Percentiles rank a stretch among this genome's conserved stretches.
phyloP scores from a whole-genome alignment of 35 echinoderm and acorn worm genomes.

The Apostichopus californicus region DNA sequence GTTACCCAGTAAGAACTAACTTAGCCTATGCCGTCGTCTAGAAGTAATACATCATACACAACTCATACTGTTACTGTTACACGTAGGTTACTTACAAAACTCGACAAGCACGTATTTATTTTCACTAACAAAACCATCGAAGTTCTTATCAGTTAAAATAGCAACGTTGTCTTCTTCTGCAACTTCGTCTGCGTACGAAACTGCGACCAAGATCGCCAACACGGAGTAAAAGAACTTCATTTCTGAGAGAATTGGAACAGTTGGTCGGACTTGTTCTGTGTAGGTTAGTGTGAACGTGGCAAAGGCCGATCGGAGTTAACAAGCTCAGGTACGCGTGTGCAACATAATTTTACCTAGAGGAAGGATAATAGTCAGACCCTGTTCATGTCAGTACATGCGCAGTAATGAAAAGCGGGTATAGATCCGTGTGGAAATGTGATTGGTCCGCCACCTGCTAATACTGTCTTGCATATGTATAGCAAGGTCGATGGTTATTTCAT shows the following conservation, averaged over 20 bases:
- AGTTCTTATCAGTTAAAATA: slow-evolving; percentile 67
- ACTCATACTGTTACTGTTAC: background rate
- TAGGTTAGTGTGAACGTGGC: slow-evolving; percentile 73
- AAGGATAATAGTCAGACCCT: too few relatives aligned
- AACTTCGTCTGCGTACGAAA: slow-evolving; percentile 64
- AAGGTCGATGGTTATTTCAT: background rate
- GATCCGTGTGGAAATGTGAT: slow-evolving; percentile 58
- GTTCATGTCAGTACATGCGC: background rate
- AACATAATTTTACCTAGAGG: background rate
- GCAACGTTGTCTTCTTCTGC: slow-evolving; percentile 59
- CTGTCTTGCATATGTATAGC: background rate
- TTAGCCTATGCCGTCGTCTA: too few relatives aligned
- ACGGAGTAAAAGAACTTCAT: slow-evolving; percentile 66
- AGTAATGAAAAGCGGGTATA: background rate
- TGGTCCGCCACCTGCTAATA: background rate
- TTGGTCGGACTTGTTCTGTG: background rate
- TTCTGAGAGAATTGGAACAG: slow-evolving; percentile 48
- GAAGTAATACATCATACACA: too few relatives aligned
- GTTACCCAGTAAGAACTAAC: background rate
- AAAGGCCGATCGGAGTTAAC: slow-evolving; percentile 33
- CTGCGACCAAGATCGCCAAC: slow-evolving; percentile 42
- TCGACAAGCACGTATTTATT: slow-evolving; percentile 73
- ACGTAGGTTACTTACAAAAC: slow-evolving; percentile 77
- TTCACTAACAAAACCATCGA: slow-evolving; percentile 48
- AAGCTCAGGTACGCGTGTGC: background rate